Percentiles rank a stretch among this genome's conserved stretches.
phyloP scores from a whole-genome alignment of 2,888 invertebrate genomes.

The Sesamia inferens region DNA sequence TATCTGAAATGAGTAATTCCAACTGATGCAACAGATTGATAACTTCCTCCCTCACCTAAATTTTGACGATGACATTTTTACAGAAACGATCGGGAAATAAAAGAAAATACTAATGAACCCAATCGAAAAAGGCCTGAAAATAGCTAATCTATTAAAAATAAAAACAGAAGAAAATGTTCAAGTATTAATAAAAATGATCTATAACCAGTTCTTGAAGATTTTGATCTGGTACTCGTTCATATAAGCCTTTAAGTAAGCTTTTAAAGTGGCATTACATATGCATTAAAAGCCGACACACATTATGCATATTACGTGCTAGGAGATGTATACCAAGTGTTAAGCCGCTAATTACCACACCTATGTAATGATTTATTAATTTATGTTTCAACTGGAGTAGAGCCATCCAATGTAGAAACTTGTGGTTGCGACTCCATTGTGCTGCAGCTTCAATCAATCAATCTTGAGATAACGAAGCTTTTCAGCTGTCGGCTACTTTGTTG shows the following conservation, averaged over 20 bases:
- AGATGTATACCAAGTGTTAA: slow-evolving; percentile 20
- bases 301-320: slow-evolving; percentile 12
- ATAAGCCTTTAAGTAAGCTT: not conserved
- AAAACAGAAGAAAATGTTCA: too few species aligned
- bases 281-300: not conserved
- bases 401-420: slow-evolving; percentile 12
- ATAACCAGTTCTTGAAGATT: too few species aligned
- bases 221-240: too few species aligned
- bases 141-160: too few species aligned
- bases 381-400: not conserved
- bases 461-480: slow-evolving; percentile 37
- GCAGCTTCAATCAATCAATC: slow-evolving; percentile 32
- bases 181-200: too few species aligned
- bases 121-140: too few species aligned
- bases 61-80: too few species aligned
- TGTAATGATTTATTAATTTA: slow-evolving; percentile 19
- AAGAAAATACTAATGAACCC: not conserved
- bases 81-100: not conserved
- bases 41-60: too few species aligned
- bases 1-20: too few species aligned
- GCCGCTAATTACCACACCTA: slow-evolving; percentile 17
- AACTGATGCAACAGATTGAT: too few species aligned
- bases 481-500: slow-evolving; percentile 36
- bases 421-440: slow-evolving; percentile 27
- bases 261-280: not conserved